A percentile compares a stretch with the other conserved stretches of the same genome.
Evolutionary conservation across 1,140 invertebrate species (phyloP).

Genomic region (Anadara kagoshimensis): DNA sequence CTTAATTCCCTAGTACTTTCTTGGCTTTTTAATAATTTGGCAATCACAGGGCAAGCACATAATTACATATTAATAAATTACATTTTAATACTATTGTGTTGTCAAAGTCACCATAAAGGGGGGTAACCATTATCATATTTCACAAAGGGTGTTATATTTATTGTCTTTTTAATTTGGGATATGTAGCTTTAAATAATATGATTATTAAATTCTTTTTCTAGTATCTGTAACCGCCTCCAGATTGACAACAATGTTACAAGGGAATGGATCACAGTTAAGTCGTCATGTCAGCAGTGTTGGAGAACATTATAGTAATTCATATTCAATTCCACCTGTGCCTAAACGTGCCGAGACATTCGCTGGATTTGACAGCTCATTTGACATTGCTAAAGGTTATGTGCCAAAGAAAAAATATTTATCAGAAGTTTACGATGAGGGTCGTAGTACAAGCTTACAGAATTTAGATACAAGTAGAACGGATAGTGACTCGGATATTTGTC

Average conservation of each 20-base stretch:
- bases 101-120: too few species aligned
- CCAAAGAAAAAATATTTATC: slow-evolving; percentile 46
- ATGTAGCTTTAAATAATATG: background rate
- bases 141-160: too few species aligned
- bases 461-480: slow-evolving; percentile 29
- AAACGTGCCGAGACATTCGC: slow-evolving; percentile 95
- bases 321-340: slow-evolving; percentile 87
- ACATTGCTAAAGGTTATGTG: slow-evolving; percentile 53
- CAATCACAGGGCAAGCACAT: too few species aligned
- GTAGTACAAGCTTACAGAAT: slow-evolving; percentile 27
- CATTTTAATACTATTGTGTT: too few species aligned
- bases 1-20: too few species aligned
- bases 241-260: slow-evolving; percentile 79
- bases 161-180: too few species aligned
- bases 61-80: too few species aligned
- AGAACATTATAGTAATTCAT: slow-evolving; percentile 88
- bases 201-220: slow-evolving; percentile 23
- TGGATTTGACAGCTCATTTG: slow-evolving; percentile 83
- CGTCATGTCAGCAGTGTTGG: slow-evolving; percentile 93
- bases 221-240: slow-evolving; percentile 77
- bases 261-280: slow-evolving; percentile 84
- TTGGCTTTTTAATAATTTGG: too few species aligned
- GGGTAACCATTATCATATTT: too few species aligned
- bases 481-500: slow-evolving; percentile 42
- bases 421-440: slow-evolving; percentile 33